Percentiles rank a stretch among this genome's conserved stretches.
Conservation (phyloP, 2,797 vertebrate species). For the Scarus forsteni region DNA sequence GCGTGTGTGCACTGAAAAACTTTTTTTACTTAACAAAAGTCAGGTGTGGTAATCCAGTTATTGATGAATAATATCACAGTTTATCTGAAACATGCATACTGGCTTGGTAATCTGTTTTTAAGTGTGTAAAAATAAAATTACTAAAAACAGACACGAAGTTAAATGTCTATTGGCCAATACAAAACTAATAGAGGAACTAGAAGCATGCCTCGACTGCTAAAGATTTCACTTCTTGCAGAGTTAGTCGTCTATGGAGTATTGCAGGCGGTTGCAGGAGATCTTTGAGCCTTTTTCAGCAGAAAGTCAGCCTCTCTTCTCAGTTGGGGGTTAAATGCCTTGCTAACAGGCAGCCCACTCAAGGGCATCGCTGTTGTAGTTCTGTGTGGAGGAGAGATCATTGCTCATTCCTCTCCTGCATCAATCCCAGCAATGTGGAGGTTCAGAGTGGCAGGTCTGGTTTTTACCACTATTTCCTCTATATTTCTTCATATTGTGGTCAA, state of each 20-base stretch:
- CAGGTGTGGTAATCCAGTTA: too few relatives aligned
- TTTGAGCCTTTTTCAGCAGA: conserved; percentile 1
- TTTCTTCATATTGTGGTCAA: conserved; percentile 23
- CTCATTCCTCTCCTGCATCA: conserved; percentile 9
- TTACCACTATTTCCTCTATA: conserved; percentile 27
- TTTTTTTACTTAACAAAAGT: too few relatives aligned
- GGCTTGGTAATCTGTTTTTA: too few relatives aligned
- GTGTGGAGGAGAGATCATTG: conserved; percentile 8
- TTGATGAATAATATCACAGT: too few relatives aligned
- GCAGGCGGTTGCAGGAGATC: not conserved
- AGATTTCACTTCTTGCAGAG: not conserved
- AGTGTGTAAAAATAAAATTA: too few relatives aligned
- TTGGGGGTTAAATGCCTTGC: conserved; percentile 28
- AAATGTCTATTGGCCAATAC: too few relatives aligned
- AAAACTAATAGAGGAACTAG: too few relatives aligned
- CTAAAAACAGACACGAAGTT: not conserved
- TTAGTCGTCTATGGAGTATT: too few relatives aligned
- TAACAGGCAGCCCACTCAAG: conserved; percentile 7
- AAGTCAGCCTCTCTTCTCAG: not conserved
- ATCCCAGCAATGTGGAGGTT: conserved; percentile 10
- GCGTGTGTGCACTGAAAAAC: too few relatives aligned
- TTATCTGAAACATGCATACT: too few relatives aligned
- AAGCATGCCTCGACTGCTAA: not conserved
- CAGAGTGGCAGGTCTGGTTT: conserved; percentile 15
- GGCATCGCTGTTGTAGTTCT: conserved; percentile 21